These are phyloP conservation scores for Parauchenoglanis ngamensis DNA, from an alignment of 2,797 vertebrate species.

Conservation along the genomic window DNA sequence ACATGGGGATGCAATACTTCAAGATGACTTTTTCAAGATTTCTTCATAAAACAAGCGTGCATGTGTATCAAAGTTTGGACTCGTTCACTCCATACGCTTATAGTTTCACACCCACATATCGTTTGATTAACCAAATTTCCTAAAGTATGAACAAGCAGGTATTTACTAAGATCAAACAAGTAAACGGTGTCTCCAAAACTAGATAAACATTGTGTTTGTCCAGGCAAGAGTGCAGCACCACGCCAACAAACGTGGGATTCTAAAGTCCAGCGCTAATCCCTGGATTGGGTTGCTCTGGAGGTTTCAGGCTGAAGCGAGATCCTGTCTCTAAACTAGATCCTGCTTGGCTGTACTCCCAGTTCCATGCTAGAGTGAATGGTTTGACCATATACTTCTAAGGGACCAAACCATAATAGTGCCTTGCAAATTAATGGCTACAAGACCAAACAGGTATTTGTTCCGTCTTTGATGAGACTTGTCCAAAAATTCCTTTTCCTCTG, in stretches of 20 bases:
- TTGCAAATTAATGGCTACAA: conserved; percentile 74
- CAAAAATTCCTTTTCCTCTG: conserved; percentile 63
- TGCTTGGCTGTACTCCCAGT: conserved; percentile 67
- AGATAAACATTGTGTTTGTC: conserved; percentile 56
- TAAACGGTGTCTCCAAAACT: conserved; percentile 63
- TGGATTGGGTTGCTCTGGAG: conserved; percentile 73
- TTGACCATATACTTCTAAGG: conserved; percentile 73
- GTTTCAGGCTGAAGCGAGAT: conserved; percentile 72
- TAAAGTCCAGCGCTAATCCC: conserved; percentile 74
- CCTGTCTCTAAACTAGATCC: conserved; percentile 74
- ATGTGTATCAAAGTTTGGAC: conserved; percentile 14
- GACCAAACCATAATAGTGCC: conserved; percentile 74
- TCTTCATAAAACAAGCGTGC: conserved; percentile 6
- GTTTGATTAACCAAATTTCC: conserved; percentile 66
- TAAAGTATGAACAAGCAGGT: conserved; percentile 63
- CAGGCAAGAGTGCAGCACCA: conserved; percentile 61
- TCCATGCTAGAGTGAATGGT: conserved; percentile 70
- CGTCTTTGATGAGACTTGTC: conserved; percentile 71
- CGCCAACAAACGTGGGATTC: conserved; percentile 68
- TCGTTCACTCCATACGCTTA: conserved; percentile 49
- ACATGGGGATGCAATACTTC: conserved; percentile 15
- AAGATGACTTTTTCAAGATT: neutral
- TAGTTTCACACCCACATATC: conserved; percentile 61
- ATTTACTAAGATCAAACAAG: conserved; percentile 66
- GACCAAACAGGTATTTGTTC: conserved; percentile 69